phyloP scores from a whole-genome alignment of 2,113 vertebrate genomes.

The Pelecanoides urinatrix region DNA sequence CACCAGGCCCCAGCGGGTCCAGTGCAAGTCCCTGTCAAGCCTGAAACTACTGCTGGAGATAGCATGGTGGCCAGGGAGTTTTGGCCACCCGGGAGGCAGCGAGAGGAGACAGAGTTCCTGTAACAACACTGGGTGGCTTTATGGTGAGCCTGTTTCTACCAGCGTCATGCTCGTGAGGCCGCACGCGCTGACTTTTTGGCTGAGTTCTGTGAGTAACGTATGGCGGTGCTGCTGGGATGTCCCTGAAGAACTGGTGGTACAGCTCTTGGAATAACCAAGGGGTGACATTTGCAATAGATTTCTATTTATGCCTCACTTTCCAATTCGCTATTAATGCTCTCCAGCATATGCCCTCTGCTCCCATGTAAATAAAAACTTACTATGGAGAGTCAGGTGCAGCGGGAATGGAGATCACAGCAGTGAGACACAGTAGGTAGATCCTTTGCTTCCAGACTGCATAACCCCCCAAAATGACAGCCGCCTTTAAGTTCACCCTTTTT shows the following conservation, averaged over 20 bases:
- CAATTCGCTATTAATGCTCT: neutral
- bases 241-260: neutral
- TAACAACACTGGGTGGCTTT: neutral
- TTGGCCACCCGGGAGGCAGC: too few relatives aligned
- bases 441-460: neutral
- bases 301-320: neutral
- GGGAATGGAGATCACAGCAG: neutral
- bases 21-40: neutral
- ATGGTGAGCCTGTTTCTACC: neutral
- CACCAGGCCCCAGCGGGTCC: neutral
- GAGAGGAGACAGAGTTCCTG: neutral
- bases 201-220: neutral
- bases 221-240: neutral
- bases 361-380: neutral
- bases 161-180: neutral
- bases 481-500: neutral
- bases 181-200: fast-evolving
- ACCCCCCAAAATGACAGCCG: neutral
- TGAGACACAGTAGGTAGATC: neutral
- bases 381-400: neutral
- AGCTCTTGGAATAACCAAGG: too few relatives aligned
- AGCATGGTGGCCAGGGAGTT: neutral
- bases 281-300: neutral
- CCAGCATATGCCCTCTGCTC: neutral
- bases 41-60: neutral